These are phyloP conservation scores for Hydropsyche tenuis DNA, from an alignment of 1,140 invertebrate genomes.

Conservation along the genomic window DNA sequence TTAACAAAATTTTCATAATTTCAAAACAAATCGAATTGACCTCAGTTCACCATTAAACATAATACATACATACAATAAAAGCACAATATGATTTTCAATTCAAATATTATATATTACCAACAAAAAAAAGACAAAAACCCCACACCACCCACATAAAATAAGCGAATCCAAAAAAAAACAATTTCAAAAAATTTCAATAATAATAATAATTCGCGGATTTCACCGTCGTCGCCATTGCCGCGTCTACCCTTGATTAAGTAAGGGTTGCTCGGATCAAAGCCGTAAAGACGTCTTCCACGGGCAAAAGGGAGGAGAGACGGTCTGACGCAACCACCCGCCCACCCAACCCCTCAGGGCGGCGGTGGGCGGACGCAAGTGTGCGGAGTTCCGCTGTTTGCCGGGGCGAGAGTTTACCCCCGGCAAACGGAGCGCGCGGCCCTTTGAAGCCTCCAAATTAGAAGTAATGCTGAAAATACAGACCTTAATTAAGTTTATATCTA, in stretches of 20 bases:
- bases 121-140: too few species aligned
- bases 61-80: too few species aligned
- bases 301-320: neutral
- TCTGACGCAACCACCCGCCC: neutral
- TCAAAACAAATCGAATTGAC: too few species aligned
- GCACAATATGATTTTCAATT: too few species aligned
- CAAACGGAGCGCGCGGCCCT: slow-evolving; percentile 38
- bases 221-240: neutral
- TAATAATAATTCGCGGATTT: neutral
- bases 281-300: neutral
- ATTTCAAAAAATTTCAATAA: neutral
- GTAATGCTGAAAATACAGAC: slow-evolving; percentile 51
- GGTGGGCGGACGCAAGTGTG: slow-evolving; percentile 17
- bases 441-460: slow-evolving; percentile 50
- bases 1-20: too few species aligned
- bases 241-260: slow-evolving; percentile 16
- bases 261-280: slow-evolving; percentile 21
- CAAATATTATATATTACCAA: too few species aligned
- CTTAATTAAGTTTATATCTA: slow-evolving; percentile 51
- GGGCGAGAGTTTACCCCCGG: slow-evolving; percentile 30
- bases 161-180: neutral
- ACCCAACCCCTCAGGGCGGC: neutral
- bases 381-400: slow-evolving; percentile 35
- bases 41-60: too few species aligned
- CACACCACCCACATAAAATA: too few species aligned